A percentile compares a stretch with the other conserved stretches of the same genome.
Conservation (phyloP, 64 coral and sea anemone genomes). For the Astreopora myriophthalma region DNA sequence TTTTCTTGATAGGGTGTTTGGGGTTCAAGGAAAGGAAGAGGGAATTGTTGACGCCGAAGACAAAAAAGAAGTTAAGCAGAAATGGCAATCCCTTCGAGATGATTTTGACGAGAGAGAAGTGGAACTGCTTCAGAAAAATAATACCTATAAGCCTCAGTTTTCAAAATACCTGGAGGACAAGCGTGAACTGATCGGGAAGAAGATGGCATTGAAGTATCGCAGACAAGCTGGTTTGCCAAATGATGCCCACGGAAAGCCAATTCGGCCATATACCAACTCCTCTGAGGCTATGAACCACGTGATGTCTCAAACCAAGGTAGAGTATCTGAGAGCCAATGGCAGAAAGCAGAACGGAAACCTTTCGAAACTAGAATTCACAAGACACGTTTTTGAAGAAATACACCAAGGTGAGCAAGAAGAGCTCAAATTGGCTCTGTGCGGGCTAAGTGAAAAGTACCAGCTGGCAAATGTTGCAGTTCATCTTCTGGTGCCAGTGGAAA, state of each 20-base stretch:
- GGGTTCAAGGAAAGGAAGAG: constrained; percentile 23
- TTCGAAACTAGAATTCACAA: constrained; percentile 37
- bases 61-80: constrained; percentile 28
- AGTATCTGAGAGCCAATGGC: not conserved
- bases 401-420: constrained; percentile 30
- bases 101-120: constrained; percentile 20
- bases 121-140: constrained; percentile 19
- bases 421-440: not conserved
- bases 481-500: constrained; percentile 5
- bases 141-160: constrained; percentile 27
- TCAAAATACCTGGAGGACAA: constrained; percentile 37
- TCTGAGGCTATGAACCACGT: constrained; percentile 64
- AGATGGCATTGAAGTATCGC: constrained; percentile 29
- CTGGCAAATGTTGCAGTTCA: constrained; percentile 24
- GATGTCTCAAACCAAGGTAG: constrained; percentile 44
- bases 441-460: constrained; percentile 36
- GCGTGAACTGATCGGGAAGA: constrained; percentile 48
- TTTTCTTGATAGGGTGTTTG: constrained; percentile 46
- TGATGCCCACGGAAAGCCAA: constrained; percentile 25
- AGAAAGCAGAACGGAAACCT: constrained; percentile 26
- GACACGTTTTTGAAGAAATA: constrained; percentile 49
- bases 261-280: constrained; percentile 51
- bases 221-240: constrained; percentile 57
- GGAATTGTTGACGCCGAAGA: constrained; percentile 55
- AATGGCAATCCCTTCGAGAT: not conserved